Base-by-base conservation (phyloP, 2,113 vertebrate genomes). In the Ivindomyrus marchei region DNA sequence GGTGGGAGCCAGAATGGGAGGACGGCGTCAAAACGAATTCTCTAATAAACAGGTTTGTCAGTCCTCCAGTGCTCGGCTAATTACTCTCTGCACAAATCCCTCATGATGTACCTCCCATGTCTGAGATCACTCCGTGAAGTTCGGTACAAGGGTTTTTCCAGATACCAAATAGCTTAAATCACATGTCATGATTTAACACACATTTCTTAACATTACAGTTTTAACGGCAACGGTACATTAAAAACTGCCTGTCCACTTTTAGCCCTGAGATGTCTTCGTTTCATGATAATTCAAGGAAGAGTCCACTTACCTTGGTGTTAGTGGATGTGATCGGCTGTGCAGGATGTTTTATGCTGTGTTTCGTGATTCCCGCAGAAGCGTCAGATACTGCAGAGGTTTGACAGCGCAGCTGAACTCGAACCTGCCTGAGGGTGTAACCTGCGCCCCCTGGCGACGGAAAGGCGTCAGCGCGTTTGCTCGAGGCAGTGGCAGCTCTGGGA, bases 311-410 rank as follows among this genome's bases (percentile, higher is more conserved):
- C 89, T 89, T 49, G 77, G 17, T 39, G 74, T 36, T 24, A 52
- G 47, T 31, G 46, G n/a, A 77, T 45, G 50, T 24, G 74, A 53
- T 53, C 49, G 50, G 8, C 89, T 84, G 36, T 83, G 39, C 31
- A 42, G 77, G 74, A 58, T 77, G 39, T 39, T 53, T 36, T 47
- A 45, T 84, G 49, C 80, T 85, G 89, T 36, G 39, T 42, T 49
- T 46, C 58, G 83, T 87, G 84, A 88, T 89, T 87, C 89, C 85
- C 77, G 66, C 53, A 87, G 49, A 89, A 50, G 62, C 47, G 13
- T 90, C 87, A 91, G 92, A 93, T 93, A 94, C 93, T 94, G 94
- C 94, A 90, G 94, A 93, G 92, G 93, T 93, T 45, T 90, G 91
- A 90, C 94, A 93, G 88, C 2, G 3, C 80, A 91, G 91, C 36